phyloP scores from a whole-genome alignment of 2,113 vertebrate genomes.

The Proteles cristata region DNA sequence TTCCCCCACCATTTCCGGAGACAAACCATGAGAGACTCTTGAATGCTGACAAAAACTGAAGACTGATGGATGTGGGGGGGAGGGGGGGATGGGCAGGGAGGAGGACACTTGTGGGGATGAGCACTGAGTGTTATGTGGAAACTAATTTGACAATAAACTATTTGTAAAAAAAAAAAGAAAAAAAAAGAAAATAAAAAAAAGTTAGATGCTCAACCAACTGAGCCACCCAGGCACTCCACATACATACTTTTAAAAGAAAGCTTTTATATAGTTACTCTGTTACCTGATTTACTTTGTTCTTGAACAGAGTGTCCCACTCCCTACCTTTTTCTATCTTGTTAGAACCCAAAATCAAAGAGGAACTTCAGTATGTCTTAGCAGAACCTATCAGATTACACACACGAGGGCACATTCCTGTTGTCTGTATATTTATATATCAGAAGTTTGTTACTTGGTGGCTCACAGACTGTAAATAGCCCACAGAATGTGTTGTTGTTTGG shows the following conservation, averaged over 20 bases:
- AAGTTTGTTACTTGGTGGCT: neutral
- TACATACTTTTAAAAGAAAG: neutral
- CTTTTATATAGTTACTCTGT: neutral
- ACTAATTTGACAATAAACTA: too few species aligned
- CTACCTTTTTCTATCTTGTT: neutral
- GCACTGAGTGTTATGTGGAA: too few species aligned
- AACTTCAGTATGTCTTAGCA: neutral
- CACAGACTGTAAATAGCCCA: neutral
- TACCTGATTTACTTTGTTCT: neutral
- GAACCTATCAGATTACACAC: neutral
- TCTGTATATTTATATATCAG: neutral
- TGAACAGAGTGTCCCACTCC: neutral
- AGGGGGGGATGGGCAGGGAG: too few species aligned
- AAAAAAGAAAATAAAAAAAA: too few species aligned
- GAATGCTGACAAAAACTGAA: too few species aligned
- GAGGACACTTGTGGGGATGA: too few species aligned
- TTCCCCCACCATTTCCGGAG: too few species aligned
- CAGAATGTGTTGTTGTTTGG: neutral
- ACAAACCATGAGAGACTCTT: too few species aligned
- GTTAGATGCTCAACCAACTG: neutral
- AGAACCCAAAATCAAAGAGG: slow-evolving; percentile 19
- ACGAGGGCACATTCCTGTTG: neutral
- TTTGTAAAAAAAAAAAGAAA: too few species aligned
- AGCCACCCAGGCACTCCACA: neutral
- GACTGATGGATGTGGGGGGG: too few species aligned